Evolutionary conservation across 1,140 invertebrate species (phyloP), one percentile per base, ranked within the genome.

Genomic region (Lepidostoma basale): DNA sequence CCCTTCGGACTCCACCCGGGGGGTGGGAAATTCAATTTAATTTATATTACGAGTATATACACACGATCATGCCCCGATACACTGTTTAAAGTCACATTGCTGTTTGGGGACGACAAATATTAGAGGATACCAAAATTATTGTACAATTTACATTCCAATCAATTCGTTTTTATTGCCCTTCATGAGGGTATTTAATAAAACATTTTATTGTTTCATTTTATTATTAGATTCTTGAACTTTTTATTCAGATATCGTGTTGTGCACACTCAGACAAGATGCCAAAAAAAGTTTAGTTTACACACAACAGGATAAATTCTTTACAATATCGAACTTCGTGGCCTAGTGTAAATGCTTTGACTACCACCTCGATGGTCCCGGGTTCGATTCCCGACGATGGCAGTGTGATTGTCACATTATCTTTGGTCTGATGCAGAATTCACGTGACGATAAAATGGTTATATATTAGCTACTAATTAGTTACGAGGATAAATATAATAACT

Each of bases 11-110:
- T 20, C 58, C 36, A 62, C 58, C 58, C 49, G 49, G 28, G 3
- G 33, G 16, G 16, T 9, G 14, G 54, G 33, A 58, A 58, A 58
- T 39, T 58, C 54, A 58, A 58, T 58, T 58, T 58, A 58, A 58
- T 58, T 39, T 39, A 58, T 58, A 33, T 58, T 39, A 16, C 33
- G 30, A 25, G 16, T 25, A 25, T 49, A 25, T 25, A 10, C 18
- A 14, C 5, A 1, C 3, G 3, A 52, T n/a, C 0, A 16, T 30
- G 18, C 23, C n/a, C 18, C 1, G 18, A 16, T 45, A 18, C 8
- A 45, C 42, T 30, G 23, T 12, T 52, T 52, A 52, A 52, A 52
- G 47, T 26, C 47, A 26, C 25, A 16, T 52, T 52, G 47, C 47
- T 52, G 47, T 52, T 52, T 47, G 20, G 12, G 23, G 25, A 12